Evolutionary conservation across 2,888 invertebrate species (phyloP).

Genomic region (Euzophera pinguis): DNA sequence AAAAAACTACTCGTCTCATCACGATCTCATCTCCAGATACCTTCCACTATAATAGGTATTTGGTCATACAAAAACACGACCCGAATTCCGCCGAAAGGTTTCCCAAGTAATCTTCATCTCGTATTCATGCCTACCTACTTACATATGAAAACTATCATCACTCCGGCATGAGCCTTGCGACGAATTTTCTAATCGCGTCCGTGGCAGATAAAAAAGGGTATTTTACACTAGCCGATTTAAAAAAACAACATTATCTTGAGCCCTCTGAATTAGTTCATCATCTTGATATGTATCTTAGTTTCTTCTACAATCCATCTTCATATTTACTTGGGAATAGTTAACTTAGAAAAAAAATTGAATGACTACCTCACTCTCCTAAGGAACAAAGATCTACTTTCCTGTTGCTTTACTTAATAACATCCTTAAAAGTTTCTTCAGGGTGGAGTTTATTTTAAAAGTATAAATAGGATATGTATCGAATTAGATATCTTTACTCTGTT

Average conservation of each 20-base stretch:
- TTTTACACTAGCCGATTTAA: neutral
- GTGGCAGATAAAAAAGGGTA: constrained; percentile 17
- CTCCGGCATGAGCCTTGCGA: constrained; percentile 40
- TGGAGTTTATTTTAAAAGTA: too few relatives aligned
- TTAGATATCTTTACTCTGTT: too few relatives aligned
- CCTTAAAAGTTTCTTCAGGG: too few relatives aligned
- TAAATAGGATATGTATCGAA: too few relatives aligned
- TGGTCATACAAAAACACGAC: constrained; percentile 14
- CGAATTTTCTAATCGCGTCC: constrained; percentile 78
- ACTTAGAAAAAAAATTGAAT: too few relatives aligned
- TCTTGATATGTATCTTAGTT: too few relatives aligned
- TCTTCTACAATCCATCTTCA: too few relatives aligned
- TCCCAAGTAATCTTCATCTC: constrained; percentile 18
- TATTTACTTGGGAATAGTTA: too few relatives aligned
- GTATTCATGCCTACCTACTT: constrained; percentile 25
- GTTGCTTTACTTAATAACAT: too few relatives aligned
- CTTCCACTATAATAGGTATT: constrained; percentile 12
- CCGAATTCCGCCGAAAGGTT: constrained; percentile 16
- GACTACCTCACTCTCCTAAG: too few relatives aligned
- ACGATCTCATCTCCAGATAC: neutral
- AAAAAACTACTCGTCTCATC: neutral
- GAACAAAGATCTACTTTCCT: too few relatives aligned
- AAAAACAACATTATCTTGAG: neutral
- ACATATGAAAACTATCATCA: constrained; percentile 50
- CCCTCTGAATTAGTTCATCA: too few relatives aligned